Evolutionary conservation across 2,113 vertebrate species (phyloP).

Genomic region (Spheniscus mendiculus): DNA sequence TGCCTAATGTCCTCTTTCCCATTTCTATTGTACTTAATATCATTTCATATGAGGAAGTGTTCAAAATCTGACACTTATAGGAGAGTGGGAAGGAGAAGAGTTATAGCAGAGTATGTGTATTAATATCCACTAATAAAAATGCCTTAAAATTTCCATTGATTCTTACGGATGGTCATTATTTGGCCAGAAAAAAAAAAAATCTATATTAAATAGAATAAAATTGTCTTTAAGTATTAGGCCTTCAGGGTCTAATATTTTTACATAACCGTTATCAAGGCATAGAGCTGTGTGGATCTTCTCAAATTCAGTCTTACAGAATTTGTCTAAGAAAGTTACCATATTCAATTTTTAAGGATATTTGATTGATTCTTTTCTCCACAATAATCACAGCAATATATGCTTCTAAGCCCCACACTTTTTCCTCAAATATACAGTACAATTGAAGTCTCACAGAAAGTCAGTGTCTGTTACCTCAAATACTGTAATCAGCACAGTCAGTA

Average conservation of each 20-base stretch:
- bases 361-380: not conserved
- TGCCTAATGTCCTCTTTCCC: not conserved
- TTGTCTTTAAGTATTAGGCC: not conserved
- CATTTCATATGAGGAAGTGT: not conserved
- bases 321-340: not conserved
- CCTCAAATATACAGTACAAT: not conserved
- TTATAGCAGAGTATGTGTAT: not conserved
- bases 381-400: not conserved
- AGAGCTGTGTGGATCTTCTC: not conserved
- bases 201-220: not conserved
- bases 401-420: not conserved
- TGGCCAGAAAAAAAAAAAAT: not conserved
- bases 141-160: not conserved
- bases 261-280: not conserved
- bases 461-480: not conserved
- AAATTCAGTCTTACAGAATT: not conserved
- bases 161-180: not conserved
- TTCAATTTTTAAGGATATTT: not conserved
- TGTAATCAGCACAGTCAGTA: not conserved
- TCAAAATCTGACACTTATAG: not conserved
- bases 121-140: not conserved
- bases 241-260: not conserved
- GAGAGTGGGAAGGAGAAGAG: not conserved
- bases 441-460: not conserved
- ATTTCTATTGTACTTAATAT: not conserved